Base-by-base conservation (phyloP, 2,113 vertebrate species). In the Eurypyga helias region DNA sequence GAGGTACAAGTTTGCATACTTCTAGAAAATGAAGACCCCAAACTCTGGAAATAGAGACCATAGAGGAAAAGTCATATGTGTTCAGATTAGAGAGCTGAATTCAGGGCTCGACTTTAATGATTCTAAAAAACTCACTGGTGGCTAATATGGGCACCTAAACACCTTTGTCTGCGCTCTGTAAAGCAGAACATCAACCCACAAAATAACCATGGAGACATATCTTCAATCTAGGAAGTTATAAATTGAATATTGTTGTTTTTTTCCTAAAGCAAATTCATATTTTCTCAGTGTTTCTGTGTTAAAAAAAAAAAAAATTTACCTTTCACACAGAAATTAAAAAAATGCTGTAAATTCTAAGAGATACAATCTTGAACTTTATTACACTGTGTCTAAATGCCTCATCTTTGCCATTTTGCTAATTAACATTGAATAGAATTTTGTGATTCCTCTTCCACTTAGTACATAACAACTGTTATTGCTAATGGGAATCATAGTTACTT, bases 401-500 rank as follows among this genome's bases (percentile, higher is more conserved):
- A 10, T 41, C 82, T 64, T 36, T 90, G 19, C 20, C 75, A 29
- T 65, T 20, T 57, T 31, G 64, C 17, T n/a, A 71, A 78, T 55
- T 26, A 3, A 34, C 61, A 75, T 57, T 58, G 33, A 55, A n/a
- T 15, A 83, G 31, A 77, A 72, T 83, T 29, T 61, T 75, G 4
- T 13, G 25, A 94, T 87, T 79, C 36, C 4, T 29, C 49, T 87
- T 82, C 38, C 17, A 43, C 78, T 94, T 89, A 61, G 58, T 57
- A 49, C 33, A 26, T 54, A 73, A 82, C 45, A 78, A 15, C 43
- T 84, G 52, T 81, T 96, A 90, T 49, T 66, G 65, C 34, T 72
- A 94, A 65, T 65, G 49, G 52, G 48, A 93, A 24, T 79, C 66
- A 85, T 33, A 94, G 73, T 75, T 54, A 52, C 11, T 55, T 16